Percentiles rank a stretch among this genome's conserved stretches.
Conservation (phyloP, 2,888 invertebrate species). For the Aspidiotus rigidus region DNA sequence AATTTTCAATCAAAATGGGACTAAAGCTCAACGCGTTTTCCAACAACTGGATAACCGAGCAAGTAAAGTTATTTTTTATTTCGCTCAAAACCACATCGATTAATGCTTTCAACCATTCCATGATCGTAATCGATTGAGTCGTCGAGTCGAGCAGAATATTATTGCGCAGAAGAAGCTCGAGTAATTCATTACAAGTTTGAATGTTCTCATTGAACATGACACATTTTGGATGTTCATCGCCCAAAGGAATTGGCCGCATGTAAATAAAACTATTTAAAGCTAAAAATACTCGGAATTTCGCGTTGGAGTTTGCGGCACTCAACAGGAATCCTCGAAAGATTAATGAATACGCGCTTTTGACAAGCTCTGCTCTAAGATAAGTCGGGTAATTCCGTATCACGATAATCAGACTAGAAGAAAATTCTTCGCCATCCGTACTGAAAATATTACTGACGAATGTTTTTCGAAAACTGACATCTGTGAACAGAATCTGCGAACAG, state of each 20-base stretch:
- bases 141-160: constrained; percentile 13
- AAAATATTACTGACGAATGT: constrained; percentile 6
- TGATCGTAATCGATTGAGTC: background rate
- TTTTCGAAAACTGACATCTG: constrained; percentile 10
- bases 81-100: constrained; percentile 11
- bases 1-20: constrained; percentile 12
- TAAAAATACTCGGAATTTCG: constrained; percentile 14
- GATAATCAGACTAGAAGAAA: background rate
- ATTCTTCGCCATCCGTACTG: constrained; percentile 3
- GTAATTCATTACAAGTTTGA: background rate
- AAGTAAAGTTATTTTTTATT: background rate
- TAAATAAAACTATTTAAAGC: constrained; percentile 19
- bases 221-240: background rate
- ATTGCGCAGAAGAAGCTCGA: constrained; percentile 2
- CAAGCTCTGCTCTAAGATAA: background rate
- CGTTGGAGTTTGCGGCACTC: constrained; percentile 1
- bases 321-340: constrained; percentile 9
- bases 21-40: constrained; percentile 11
- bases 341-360: constrained; percentile 7
- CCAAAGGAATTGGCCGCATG: constrained; percentile 6
- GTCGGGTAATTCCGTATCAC: constrained; percentile 1
- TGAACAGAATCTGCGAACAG: constrained; percentile 14
- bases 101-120: constrained; percentile 11
- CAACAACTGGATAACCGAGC: background rate
- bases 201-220: constrained; percentile 9